These are phyloP conservation scores for Desmodus rotundus DNA, from an alignment of 2,113 vertebrate genomes.

Conservation along the genomic window DNA sequence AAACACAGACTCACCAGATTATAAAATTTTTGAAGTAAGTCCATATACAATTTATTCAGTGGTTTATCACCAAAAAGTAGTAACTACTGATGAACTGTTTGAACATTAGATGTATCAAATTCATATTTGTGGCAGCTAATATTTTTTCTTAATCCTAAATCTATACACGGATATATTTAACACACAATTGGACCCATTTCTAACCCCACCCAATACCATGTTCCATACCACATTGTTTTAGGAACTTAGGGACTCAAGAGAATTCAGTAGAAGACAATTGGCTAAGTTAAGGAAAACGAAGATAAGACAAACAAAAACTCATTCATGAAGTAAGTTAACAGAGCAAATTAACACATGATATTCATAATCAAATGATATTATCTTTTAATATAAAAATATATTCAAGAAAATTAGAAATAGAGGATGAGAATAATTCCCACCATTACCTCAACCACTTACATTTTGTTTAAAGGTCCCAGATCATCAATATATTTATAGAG, in stretches of 20 bases:
- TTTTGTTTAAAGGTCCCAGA: background rate
- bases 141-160: conserved; percentile 2
- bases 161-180: background rate
- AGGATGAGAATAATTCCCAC: background rate
- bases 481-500: background rate
- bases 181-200: background rate
- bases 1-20: background rate
- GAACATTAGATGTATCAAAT: background rate
- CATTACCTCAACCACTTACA: background rate
- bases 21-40: conserved; percentile 10
- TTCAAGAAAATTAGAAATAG: background rate
- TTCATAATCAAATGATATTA: conserved; percentile 11
- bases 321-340: background rate
- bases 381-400: background rate
- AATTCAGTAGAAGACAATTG: background rate
- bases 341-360: background rate
- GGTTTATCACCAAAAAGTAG: background rate
- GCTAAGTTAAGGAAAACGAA: conserved; percentile 1
- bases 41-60: background rate
- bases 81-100: background rate
- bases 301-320: background rate
- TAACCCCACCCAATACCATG: background rate
- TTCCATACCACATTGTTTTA: background rate
- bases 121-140: background rate
- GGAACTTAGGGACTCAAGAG: background rate